These are phyloP conservation scores for Saccostrea glomerata DNA, from an alignment of 1,140 invertebrate species.

Conservation along the genomic window DNA sequence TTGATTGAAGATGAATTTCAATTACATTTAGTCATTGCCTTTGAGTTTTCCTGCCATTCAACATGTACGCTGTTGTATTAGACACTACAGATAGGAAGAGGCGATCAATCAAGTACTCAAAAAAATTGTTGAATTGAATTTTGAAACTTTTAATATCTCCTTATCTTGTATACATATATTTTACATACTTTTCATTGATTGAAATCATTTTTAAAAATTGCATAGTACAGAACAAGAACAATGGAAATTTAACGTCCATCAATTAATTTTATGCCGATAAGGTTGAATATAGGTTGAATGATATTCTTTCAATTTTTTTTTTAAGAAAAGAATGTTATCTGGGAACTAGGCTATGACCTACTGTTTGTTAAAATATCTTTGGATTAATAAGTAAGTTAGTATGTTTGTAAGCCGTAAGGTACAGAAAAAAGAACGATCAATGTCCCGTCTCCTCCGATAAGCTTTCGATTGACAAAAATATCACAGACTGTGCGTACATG, in stretches of 20 bases:
- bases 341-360: neutral
- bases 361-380: neutral
- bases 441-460: neutral
- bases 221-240: too few relatives aligned
- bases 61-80: neutral
- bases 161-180: neutral
- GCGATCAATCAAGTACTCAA: neutral
- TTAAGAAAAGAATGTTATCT: too few relatives aligned
- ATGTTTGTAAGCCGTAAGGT: neutral
- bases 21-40: constrained; percentile 1
- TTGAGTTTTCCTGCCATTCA: neutral
- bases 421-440: neutral
- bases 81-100: neutral
- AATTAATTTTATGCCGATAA: too few relatives aligned
- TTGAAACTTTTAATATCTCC: neutral
- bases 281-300: too few relatives aligned
- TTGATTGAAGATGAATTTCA: neutral
- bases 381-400: neutral
- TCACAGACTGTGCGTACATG: constrained; percentile 3
- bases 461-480: constrained; percentile 36
- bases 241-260: too few relatives aligned
- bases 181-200: neutral
- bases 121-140: neutral
- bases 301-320: too few relatives aligned
- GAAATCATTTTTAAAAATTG: too few relatives aligned